phyloP scores from a whole-genome alignment of 2,888 invertebrate genomes.

The Chouioia cunea region DNA sequence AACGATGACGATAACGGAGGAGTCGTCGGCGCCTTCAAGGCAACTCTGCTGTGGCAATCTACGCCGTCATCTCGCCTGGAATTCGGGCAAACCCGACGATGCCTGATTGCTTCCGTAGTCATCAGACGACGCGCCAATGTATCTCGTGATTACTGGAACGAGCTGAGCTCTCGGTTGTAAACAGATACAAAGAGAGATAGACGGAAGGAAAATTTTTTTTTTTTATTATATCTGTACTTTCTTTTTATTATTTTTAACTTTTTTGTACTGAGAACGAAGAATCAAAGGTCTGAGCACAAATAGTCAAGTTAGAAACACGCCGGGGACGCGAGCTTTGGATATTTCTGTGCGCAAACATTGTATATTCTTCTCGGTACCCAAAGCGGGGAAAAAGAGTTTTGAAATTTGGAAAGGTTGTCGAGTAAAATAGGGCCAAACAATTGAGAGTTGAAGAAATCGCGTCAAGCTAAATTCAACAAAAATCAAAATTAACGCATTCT shows the following conservation, averaged over 20 bases:
- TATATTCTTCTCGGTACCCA: no score
- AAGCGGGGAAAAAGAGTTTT: no score
- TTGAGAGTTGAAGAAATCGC: slow-evolving; percentile 44
- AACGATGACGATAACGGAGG: slow-evolving; percentile 21
- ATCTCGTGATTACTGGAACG: no score
- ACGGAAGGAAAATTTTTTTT: slow-evolving; percentile 1
- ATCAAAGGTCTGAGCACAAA: slow-evolving; percentile 50
- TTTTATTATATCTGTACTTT: slow-evolving; percentile 7
- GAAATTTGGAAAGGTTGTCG: no score
- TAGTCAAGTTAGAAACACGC: slow-evolving; percentile 47
- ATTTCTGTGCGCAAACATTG: not conserved
- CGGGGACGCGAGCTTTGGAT: slow-evolving; percentile 4
- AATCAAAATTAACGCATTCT: slow-evolving; percentile 18
- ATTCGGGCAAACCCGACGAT: slow-evolving; percentile 27
- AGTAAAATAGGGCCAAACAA: slow-evolving; percentile 32
- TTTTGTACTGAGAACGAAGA: slow-evolving; percentile 28
- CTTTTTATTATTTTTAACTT: slow-evolving; percentile 5
- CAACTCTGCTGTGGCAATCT: slow-evolving; percentile 18
- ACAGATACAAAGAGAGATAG: slow-evolving; percentile 3
- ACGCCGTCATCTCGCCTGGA: slow-evolving; percentile 24
- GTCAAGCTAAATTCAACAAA: slow-evolving; percentile 21
- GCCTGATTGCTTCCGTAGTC: no score
- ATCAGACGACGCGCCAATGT: no score
- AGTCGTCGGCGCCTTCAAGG: slow-evolving; percentile 24
- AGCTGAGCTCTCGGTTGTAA: no score